Evolutionary conservation across 2,888 invertebrate genomes (phyloP).

Genomic region (Rhaphigaster nebulosa): DNA sequence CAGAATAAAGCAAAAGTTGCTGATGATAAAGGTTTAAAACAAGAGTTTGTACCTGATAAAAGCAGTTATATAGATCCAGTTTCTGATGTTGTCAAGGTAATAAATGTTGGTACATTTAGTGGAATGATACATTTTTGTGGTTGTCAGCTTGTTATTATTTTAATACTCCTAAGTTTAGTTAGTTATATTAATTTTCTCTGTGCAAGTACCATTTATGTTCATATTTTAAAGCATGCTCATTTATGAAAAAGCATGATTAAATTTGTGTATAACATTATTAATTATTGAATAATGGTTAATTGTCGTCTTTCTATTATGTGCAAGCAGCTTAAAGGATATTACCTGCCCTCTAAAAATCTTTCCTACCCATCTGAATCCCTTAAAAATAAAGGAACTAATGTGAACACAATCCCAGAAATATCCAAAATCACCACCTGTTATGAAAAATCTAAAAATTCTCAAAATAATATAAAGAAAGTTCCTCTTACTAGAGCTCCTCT

Average conservation of each 20-base stretch:
- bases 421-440: slow-evolving; percentile 39
- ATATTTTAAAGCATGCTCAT: slow-evolving; percentile 27
- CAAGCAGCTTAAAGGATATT: slow-evolving; percentile 64
- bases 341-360: slow-evolving; percentile 43
- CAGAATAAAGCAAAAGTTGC: slow-evolving; percentile 2
- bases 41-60: not conserved
- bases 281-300: slow-evolving; percentile 7
- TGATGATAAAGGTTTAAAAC: not conserved
- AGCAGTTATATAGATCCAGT: not conserved
- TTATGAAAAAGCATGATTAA: not conserved
- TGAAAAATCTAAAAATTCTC: slow-evolving; percentile 38
- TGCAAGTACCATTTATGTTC: not conserved
- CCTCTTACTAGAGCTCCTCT: not conserved
- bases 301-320: slow-evolving; percentile 48
- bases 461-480: slow-evolving; percentile 8
- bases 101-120: slow-evolving; percentile 34
- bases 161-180: not conserved
- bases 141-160: slow-evolving; percentile 6
- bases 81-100: slow-evolving; percentile 43
- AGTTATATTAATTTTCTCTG: not conserved
- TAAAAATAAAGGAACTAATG: slow-evolving; percentile 55
- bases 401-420: slow-evolving; percentile 57
- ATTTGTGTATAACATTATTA: not conserved
- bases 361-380: slow-evolving; percentile 40
- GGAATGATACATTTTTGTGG: slow-evolving; percentile 37